Evolutionary conservation across 1,140 invertebrate genomes (phyloP), one percentile per base, ranked within the genome.

Genomic region (Heliconius hewitsoni): DNA sequence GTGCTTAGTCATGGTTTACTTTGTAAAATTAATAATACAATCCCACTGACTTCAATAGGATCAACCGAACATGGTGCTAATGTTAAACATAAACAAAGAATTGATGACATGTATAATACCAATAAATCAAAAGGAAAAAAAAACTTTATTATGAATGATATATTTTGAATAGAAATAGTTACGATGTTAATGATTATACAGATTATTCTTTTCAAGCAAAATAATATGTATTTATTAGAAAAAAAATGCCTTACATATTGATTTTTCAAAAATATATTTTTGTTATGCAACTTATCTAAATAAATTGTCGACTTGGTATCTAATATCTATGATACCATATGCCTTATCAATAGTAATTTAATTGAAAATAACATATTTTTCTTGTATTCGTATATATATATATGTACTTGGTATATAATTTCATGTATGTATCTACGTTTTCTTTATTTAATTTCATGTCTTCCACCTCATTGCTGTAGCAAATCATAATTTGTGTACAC

Each of bases 1-100:
- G 84, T 80, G 82, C 82, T 87, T 84, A 85, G 84, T 85, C 84
- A 85, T 85, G 85, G 73, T 85, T 83, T 81, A 86, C 79, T 66
- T 83, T 85, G 71, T 84, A 80, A 76, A 74, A 81, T 78, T 82
- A 79, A 77, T 82, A 82, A 77, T 76, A 78, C 55, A 81, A 79
- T 82, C 77, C 79, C 78, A 79, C 50, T 76, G 83, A 84, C 79
- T 87, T 84, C 85, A 84, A 86, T 86, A 86, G 83, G 83, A 86
- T 87, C 86, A 84, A 86, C 78, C 78, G 82, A 84, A 86, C 82
- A 73, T 78, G 81, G 82, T 87, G 84, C 83, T 82, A 83, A 81
- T 55, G 76, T 77, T 46, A 19, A 76, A 66, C 60, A 13, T 66
- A 66, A 66, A 66, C 23, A 66, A 66, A 30, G 60, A 66, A 66